phyloP scores from a whole-genome alignment of 2,888 invertebrate genomes.

The Acanthosepion pharaonis region DNA sequence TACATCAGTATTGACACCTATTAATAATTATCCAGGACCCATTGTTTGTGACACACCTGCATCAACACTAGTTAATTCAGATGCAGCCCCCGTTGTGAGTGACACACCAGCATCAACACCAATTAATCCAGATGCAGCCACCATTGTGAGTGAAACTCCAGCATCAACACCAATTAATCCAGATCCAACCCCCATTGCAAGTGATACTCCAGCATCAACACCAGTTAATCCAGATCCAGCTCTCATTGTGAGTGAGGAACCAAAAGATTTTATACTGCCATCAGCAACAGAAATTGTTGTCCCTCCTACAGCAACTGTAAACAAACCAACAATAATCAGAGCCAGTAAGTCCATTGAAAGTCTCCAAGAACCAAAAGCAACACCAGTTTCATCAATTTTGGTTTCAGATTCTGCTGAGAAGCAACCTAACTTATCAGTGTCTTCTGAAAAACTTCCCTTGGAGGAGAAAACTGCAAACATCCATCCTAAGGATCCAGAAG shows the following conservation, averaged over 20 bases:
- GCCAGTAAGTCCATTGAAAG: not conserved
- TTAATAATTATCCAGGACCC: too few species aligned
- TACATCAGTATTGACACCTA: not conserved
- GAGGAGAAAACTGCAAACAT: not conserved
- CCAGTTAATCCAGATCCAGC: not conserved
- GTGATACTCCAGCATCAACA: not conserved
- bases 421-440: not conserved
- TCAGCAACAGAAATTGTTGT: not conserved
- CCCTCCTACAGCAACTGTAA: not conserved
- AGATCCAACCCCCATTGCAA: too few species aligned
- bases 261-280: conserved; percentile 13
- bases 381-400: too few species aligned
- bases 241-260: not conserved
- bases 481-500: not conserved
- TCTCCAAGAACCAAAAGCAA: not conserved
- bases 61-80: not conserved
- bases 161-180: not conserved
- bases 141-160: not conserved
- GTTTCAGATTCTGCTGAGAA: not conserved
- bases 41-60: not conserved
- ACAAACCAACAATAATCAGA: conserved; percentile 35
- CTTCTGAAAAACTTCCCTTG: not conserved
- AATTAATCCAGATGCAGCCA: too few species aligned
- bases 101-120: not conserved
- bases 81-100: not conserved